Evolutionary conservation across 1,140 invertebrate genomes (phyloP), one percentile per base, ranked within the genome.

Genomic region (Drosophila triauraria): DNA sequence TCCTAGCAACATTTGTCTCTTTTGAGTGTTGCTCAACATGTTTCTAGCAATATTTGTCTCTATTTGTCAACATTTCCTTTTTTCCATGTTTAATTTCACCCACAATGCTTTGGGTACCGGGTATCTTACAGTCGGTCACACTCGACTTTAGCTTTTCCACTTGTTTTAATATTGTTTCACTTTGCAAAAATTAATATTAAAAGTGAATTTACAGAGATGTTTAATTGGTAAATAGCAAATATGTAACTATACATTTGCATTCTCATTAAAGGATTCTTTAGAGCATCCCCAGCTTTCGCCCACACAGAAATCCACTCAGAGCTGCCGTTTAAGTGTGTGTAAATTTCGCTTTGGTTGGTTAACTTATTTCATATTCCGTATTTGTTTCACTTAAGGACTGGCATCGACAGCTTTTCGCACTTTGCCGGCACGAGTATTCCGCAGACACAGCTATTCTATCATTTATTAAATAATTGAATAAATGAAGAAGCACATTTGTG

Each of bases 401-500:
- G 15, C 46, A 79, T 51, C 65, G 63, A 80, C 53, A 65, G 76
- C 62, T 76, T 72, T 82, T 80, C 63, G 56, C 83, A 77, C 83
- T 86, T 72, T 58, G 47, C 35, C 42, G 17, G 44, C 53, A 23
- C 20, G 32, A 40, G 53, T 38, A 47, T 69, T 20, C 58, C 68
- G 44, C 30, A 78, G 62, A 78, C 58, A 63, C 74, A 64, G 57
- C 64, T 61, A 56, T 68, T 78, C 82, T 57, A 86, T 71, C 82
- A 85, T 86, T 86, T 75, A 85, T 82, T 85, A 75, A 86, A 85
- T 86, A 85, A 85, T 85, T 81, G 69, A 82, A 86, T 85, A 75
- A 86, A 67, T 57, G 46, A 76, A 67, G 64, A 30, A 74, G 46
- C 47, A 77, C 61, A 68, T 54, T 44, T 69, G 58, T 58, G 61